Conservation (phyloP, 1,140 invertebrate genomes). For the Acromyrmex heyeri region DNA sequence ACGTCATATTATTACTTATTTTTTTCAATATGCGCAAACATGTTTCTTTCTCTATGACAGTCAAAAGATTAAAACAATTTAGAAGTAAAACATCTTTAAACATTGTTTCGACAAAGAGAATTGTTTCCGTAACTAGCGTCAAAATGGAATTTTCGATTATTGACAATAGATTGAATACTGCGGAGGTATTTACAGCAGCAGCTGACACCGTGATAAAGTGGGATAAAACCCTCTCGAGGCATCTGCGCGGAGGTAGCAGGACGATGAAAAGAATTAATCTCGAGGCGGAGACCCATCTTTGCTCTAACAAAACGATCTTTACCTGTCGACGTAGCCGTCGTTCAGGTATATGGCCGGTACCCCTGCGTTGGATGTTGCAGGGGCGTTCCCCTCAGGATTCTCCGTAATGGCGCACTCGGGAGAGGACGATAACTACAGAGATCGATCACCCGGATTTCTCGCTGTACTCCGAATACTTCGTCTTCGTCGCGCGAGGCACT, state of each 20-base stretch:
- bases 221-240: conserved; percentile 14
- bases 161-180: neutral
- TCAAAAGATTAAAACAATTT: too few relatives aligned
- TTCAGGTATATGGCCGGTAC: conserved; percentile 64
- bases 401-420: conserved; percentile 75
- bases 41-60: too few relatives aligned
- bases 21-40: too few relatives aligned
- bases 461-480: conserved; percentile 4
- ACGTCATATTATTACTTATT: too few relatives aligned
- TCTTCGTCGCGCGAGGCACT: neutral
- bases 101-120: neutral
- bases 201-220: conserved; percentile 27
- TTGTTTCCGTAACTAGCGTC: neutral
- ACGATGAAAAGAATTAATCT: conserved; percentile 45
- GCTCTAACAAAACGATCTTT: conserved; percentile 29
- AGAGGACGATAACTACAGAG: conserved; percentile 22
- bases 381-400: conserved; percentile 66
- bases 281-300: conserved; percentile 1
- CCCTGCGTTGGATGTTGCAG: conserved; percentile 73
- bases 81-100: neutral
- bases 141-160: neutral
- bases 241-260: neutral
- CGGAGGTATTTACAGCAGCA: neutral
- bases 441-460: conserved; percentile 37
- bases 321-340: conserved; percentile 74